phyloP scores from a whole-genome alignment of 2,113 vertebrate genomes.

The Saguinus imperator region DNA sequence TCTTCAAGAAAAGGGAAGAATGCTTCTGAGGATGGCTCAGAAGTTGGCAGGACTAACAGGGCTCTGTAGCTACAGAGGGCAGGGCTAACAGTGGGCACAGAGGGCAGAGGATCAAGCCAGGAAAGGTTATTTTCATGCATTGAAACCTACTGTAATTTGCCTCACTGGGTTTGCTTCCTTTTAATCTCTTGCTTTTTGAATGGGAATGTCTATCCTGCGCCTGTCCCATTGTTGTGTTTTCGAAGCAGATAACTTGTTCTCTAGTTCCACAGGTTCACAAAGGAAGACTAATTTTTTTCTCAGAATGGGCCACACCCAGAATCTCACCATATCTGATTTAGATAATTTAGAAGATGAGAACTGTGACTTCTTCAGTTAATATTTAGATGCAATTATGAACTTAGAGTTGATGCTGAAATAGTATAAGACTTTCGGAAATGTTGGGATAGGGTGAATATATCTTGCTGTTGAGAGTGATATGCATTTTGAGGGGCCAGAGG shows the following conservation, averaged over 20 bases:
- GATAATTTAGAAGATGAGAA: background rate
- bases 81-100: background rate
- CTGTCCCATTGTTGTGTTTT: background rate
- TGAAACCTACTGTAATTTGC: background rate
- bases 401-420: background rate
- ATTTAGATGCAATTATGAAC: background rate
- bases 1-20: background rate
- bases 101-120: background rate
- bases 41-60: background rate
- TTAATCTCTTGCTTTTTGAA: background rate
- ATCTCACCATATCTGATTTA: background rate
- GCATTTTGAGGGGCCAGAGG: background rate
- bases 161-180: background rate
- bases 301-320: background rate
- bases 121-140: background rate
- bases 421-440: background rate
- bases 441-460: background rate
- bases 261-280: background rate
- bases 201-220: background rate
- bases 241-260: background rate
- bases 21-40: background rate
- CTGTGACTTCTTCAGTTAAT: background rate
- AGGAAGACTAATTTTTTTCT: background rate
- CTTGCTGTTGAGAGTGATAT: background rate
- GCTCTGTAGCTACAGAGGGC: background rate